Evolutionary conservation across 1,140 invertebrate species (phyloP), one percentile per base, ranked within the genome.

Genomic region (Leptinotarsa texana): DNA sequence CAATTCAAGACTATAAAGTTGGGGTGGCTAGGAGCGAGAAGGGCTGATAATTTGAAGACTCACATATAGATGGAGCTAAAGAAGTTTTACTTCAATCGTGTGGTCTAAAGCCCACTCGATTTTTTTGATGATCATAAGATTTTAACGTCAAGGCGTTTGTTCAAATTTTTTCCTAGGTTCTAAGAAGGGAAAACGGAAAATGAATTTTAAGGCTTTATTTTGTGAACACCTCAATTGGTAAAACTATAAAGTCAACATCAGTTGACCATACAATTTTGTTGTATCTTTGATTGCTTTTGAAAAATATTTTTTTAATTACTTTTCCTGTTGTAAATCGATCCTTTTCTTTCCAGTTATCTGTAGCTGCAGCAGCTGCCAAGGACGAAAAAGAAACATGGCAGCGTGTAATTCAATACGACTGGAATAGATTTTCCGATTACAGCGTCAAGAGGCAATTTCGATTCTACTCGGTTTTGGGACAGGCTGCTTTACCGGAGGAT

Each of bases 401-500:
- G 24, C 63, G 78, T 65, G 74, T 78, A 4, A 80, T 65, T 15
- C 75, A 80, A 51, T 82, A 76, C 69, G 75, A 79, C 42, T 82
- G 81, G 81, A 72, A 75, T 66, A 62, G 70, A 11, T 80, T 80
- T 66, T 78, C 79, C 1, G 76, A 80, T 71, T 69, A 71, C 27
- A 74, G 72, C 49, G 18, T 82, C 3, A 77, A 70, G 57, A 79
- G 81, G 21, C 81, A 82, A 69, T 82, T 82, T 65, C 72, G 75
- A 42, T 79, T 77, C 18, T 78, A 82, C 57, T 80, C 79, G 13
- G 74, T 80, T 47, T 62, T 80, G 42, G 82, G 82, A 0, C 87
- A 88, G 0, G 86, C 92, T 0, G 93, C 92, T 1, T 85, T 96
- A 62, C 87, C 91, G 0, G 90, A 93, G 80, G 88, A 92, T 57